A percentile compares a stretch with the other conserved stretches of the same genome.
phyloP scores from a whole-genome alignment of 2,797 vertebrate genomes.

The Neosalanx taihuensis region DNA sequence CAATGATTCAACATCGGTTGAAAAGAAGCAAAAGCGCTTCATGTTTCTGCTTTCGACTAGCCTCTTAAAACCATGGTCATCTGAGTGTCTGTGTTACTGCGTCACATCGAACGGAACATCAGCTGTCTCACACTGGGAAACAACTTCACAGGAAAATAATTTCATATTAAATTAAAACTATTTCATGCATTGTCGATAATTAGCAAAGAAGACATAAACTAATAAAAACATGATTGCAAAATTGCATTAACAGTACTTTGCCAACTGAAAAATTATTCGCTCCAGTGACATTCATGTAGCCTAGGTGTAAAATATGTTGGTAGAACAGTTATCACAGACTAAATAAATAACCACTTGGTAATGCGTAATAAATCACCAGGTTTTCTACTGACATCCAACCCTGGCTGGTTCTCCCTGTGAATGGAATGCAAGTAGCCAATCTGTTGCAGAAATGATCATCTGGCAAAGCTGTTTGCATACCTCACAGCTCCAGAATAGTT shows the following conservation, averaged over 20 bases:
- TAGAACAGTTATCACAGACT: too few relatives aligned
- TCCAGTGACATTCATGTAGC: too few relatives aligned
- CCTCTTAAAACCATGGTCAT: conserved; percentile 16
- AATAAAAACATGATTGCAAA: too few relatives aligned
- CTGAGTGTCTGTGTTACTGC: background rate
- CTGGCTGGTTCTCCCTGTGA: background rate
- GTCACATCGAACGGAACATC: conserved; percentile 7
- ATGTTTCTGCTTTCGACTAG: background rate
- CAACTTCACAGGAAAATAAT: conserved; percentile 4
- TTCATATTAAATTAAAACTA: too few relatives aligned
- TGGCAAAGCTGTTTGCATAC: conserved; percentile 2
- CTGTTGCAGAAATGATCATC: background rate
- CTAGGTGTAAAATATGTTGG: too few relatives aligned
- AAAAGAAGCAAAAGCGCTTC: conserved; percentile 1
- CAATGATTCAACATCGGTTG: background rate
- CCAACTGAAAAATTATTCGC: too few relatives aligned
- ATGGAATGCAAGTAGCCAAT: background rate
- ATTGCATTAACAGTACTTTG: too few relatives aligned
- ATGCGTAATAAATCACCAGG: background rate
- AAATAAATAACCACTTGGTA: background rate
- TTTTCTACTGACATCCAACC: background rate
- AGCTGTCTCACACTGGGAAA: background rate
- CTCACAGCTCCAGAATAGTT: background rate
- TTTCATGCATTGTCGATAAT: too few relatives aligned
- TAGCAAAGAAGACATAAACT: too few relatives aligned